phyloP scores from a whole-genome alignment of 2,888 invertebrate species.

The Halocaridina rubra region DNA sequence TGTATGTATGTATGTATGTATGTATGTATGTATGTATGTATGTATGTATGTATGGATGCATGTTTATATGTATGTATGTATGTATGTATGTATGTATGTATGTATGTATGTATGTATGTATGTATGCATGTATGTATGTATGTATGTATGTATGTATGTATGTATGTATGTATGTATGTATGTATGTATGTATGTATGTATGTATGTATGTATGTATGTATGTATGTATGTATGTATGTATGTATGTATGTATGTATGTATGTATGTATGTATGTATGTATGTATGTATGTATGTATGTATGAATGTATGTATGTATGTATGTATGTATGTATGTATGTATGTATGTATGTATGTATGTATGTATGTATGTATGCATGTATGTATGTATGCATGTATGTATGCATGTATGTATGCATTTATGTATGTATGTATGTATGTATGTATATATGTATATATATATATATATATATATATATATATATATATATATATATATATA shows the following conservation, averaged over 20 bases:
- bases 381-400: not conserved
- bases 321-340: not conserved
- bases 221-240: not conserved
- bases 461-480: not conserved
- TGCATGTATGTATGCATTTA: not conserved
- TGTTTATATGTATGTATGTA: not conserved
- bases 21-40: not conserved
- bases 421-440: not conserved
- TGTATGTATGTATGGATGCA: not conserved
- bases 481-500: not conserved
- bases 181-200: not conserved
- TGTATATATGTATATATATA: not conserved
- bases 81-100: not conserved
- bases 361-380: not conserved
- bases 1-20: not conserved
- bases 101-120: not conserved
- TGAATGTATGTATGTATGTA: not conserved
- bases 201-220: not conserved
- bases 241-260: not conserved
- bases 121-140: not conserved
- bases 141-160: not conserved
- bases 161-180: not conserved
- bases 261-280: not conserved
- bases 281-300: not conserved
- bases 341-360: not conserved